Evolutionary conservation across 2,797 vertebrate species (phyloP), one percentile per base, ranked within the genome.

Genomic region (Syngnathus acus): DNA sequence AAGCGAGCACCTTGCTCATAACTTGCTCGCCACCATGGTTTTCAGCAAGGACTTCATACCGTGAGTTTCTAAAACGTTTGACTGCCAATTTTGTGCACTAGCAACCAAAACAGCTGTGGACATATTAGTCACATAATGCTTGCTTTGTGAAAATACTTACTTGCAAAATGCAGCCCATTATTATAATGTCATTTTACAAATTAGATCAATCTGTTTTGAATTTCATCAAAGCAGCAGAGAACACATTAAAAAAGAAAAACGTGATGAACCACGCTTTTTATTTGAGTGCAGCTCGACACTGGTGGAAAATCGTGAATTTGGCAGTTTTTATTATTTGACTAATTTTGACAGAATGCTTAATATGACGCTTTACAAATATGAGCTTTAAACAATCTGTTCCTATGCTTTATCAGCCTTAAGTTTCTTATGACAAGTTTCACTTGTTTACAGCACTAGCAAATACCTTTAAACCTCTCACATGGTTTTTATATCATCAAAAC

Each of bases 21-120:
- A 95, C 43, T 88, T 98, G 59, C 82, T 99, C 16, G 90, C 93
- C 76, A 86, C 79, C 67, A 78, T 94, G 76, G 85, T 92, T 72
- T 99, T 99, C 85, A 95, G 89, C 86, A 92, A 89, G 39, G 90
- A 94, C 64, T 94, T 99, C 67, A 88, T 99, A 85, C 93, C 86
- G 97, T 99, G 84, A 94, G 95, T 91, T 54, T 73, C 9, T 4
- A 47, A 17, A 55, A 45, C 40, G 6, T 37, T 55, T 51, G 17
- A 4, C 11, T 60, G 32, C 32, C n/a, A 1, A 9, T 40, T 64
- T 11, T 19, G 47, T 65, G 6, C 17, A 38, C 16, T 9, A 9
- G 2, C 0, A 45, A 19, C n/a, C n/a, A 5, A 48, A 47, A 62
- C 7, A 17, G 7, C 1, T 32, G 6, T 21, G 1, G 42, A 21